Percentiles rank a stretch among this genome's conserved stretches.
Conservation (phyloP, 1,140 invertebrate genomes). For the Cotesia vestalis region DNA sequence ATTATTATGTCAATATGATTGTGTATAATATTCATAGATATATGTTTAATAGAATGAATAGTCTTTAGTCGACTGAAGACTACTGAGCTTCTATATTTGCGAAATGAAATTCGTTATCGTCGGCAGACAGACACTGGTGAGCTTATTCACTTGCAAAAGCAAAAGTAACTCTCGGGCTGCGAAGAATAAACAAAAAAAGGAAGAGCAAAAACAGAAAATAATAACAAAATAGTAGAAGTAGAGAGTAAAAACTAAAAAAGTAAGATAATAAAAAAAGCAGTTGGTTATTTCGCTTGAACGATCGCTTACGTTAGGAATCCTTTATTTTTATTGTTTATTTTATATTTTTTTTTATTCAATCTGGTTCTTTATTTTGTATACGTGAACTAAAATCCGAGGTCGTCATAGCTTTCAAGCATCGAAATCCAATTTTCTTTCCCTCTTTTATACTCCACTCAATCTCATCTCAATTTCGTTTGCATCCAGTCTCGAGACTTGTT, state of each 20-base stretch:
- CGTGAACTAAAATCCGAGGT: conserved; percentile 3
- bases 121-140: conserved; percentile 24
- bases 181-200: conserved; percentile 6
- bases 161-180: neutral
- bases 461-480: conserved; percentile 8
- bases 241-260: neutral
- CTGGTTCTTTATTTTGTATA: neutral
- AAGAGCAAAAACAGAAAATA: neutral
- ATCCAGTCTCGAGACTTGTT: conserved; percentile 6
- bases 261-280: neutral
- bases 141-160: conserved; percentile 10
- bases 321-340: conserved; percentile 17
- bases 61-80: conserved; percentile 10
- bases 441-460: neutral
- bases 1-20: no score
- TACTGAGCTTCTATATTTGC: conserved; percentile 6
- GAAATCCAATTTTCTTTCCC: conserved; percentile 25
- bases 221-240: neutral
- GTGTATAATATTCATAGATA: neutral
- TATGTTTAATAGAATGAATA: conserved; percentile 5
- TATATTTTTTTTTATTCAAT: neutral
- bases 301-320: conserved; percentile 1
- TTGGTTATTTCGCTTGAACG: conserved; percentile 24
- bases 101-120: conserved; percentile 29
- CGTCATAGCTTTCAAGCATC: conserved; percentile 1